Percentiles rank a stretch among this genome's conserved stretches.
Evolutionary conservation across 2,113 vertebrate species (phyloP).

Genomic region (Psilopsiagon aymara): DNA sequence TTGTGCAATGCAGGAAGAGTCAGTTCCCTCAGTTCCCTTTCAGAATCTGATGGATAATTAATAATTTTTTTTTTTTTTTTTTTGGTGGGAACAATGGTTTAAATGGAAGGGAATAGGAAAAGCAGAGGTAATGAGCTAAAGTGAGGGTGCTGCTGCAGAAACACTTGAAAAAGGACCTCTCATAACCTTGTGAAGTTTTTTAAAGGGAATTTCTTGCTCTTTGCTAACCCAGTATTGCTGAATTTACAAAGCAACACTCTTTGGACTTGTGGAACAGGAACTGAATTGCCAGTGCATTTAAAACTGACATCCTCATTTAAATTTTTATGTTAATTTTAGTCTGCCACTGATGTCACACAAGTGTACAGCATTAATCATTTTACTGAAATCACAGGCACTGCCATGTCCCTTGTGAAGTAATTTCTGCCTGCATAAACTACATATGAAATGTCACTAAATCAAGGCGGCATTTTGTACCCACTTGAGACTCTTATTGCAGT

Average conservation of each 20-base stretch:
- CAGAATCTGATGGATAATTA: background rate
- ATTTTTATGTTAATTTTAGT: slow-evolving; percentile 10
- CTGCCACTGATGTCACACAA: background rate
- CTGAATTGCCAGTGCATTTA: slow-evolving; percentile 10
- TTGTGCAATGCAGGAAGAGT: background rate
- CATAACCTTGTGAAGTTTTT: background rate
- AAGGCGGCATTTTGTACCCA: slow-evolving; percentile 9
- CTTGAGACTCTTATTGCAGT: background rate
- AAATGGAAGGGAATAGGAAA: background rate
- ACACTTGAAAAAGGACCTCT: background rate
- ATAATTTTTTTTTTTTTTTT: background rate
- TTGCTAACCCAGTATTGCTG: background rate
- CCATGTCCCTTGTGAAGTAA: background rate
- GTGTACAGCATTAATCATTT: background rate
- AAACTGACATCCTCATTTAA: background rate
- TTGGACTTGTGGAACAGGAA: background rate
- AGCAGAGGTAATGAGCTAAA: background rate
- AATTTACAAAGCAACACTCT: background rate
- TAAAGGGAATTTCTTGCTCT: background rate
- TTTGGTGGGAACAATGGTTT: background rate
- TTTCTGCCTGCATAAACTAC: slow-evolving; percentile 32
- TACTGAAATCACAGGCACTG: background rate
- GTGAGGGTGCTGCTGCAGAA: background rate
- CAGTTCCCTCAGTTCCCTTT: background rate
- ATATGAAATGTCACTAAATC: background rate